These are phyloP conservation scores for Dolomedes plantarius DNA, from an alignment of 2,888 invertebrate species.

Conservation along the genomic window DNA sequence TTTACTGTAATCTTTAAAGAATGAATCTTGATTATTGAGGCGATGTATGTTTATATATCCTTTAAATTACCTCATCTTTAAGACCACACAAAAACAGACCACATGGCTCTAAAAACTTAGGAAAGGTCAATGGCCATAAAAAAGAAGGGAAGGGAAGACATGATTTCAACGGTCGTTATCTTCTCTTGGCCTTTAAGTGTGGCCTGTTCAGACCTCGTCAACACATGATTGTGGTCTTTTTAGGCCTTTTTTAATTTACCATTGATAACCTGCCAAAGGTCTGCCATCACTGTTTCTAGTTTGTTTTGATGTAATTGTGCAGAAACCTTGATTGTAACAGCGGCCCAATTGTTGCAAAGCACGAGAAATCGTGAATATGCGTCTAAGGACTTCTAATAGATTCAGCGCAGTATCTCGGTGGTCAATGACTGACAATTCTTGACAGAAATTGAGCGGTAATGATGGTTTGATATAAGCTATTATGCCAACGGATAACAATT, in stretches of 20 bases:
- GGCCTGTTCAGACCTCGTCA: constrained; percentile 30
- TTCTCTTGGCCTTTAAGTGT: constrained; percentile 44
- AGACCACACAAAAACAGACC: constrained; percentile 58
- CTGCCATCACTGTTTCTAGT: constrained; percentile 50
- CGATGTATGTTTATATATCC: background rate
- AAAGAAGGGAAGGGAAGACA: constrained; percentile 38
- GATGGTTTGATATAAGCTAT: constrained; percentile 22
- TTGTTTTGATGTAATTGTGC: constrained; percentile 36
- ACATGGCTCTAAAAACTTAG: constrained; percentile 59
- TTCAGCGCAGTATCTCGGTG: background rate
- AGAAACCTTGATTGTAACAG: constrained; percentile 33
- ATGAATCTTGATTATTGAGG: too few species aligned
- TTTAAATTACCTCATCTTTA: background rate
- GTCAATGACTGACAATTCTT: constrained; percentile 24
- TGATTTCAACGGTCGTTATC: constrained; percentile 29
- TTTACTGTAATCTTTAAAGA: too few species aligned
- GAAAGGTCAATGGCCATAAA: constrained; percentile 34
- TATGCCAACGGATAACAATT: background rate
- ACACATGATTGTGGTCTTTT: constrained; percentile 24
- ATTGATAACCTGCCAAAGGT: constrained; percentile 55
- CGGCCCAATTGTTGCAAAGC: constrained; percentile 24
- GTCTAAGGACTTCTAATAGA: too few species aligned
- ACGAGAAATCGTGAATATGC: constrained; percentile 40
- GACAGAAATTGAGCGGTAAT: constrained; percentile 48
- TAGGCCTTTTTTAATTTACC: constrained; percentile 31